Conservation (phyloP, 2,113 vertebrate genomes). For the Enhydra lutris region DNA sequence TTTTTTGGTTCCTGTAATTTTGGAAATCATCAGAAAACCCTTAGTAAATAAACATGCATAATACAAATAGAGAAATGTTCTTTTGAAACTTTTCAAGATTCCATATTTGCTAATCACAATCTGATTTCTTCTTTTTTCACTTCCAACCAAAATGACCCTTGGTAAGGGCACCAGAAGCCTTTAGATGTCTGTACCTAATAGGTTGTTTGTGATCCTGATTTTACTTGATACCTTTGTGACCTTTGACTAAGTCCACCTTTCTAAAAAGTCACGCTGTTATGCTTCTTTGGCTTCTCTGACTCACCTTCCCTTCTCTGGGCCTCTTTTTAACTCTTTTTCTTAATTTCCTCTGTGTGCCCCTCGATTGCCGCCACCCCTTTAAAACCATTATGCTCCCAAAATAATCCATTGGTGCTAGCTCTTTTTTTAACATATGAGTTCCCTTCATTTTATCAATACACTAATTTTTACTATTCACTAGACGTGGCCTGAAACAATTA, state of each 20-base stretch:
- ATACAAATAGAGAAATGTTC: background rate
- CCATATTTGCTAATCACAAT: background rate
- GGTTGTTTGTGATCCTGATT: background rate
- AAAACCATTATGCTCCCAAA: background rate
- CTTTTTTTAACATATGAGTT: background rate
- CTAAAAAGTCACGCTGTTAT: background rate
- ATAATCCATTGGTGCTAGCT: background rate
- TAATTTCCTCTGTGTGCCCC: background rate
- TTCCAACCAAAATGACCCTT: background rate
- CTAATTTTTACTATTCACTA: background rate
- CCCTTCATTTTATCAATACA: background rate
- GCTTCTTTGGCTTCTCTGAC: background rate
- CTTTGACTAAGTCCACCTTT: background rate
- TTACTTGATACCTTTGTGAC: background rate
- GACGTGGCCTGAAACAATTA: background rate
- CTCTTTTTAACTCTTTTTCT: background rate
- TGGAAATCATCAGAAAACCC: background rate
- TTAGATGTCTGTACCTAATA: background rate
- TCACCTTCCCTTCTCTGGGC: background rate
- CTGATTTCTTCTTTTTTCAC: background rate
- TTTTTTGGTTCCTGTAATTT: background rate
- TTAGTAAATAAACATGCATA: background rate
- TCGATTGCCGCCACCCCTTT: background rate
- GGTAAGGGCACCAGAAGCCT: background rate
- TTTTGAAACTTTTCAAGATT: background rate